Evolutionary conservation across 1,140 invertebrate genomes (phyloP).

Genomic region (Andrena cerasifolii): DNA sequence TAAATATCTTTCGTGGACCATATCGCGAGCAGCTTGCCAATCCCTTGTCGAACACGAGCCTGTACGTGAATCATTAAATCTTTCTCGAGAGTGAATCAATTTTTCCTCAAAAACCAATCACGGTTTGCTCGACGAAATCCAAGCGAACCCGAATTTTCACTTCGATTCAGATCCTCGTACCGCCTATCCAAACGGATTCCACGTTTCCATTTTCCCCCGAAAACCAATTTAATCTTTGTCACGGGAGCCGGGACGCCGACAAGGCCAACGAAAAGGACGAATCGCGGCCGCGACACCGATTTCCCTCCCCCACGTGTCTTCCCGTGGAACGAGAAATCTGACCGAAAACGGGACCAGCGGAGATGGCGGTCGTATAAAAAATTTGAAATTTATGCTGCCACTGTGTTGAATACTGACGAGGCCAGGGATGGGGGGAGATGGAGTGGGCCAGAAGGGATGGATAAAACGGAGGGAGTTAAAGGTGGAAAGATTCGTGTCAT

Average conservation of each 20-base stretch:
- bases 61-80: too few relatives aligned
- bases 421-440: neutral
- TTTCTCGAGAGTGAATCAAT: too few relatives aligned
- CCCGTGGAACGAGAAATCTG: neutral
- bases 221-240: constrained; percentile 33
- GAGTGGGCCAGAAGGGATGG: constrained; percentile 27
- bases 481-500: constrained; percentile 36
- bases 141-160: neutral
- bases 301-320: neutral
- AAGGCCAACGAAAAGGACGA: constrained; percentile 7
- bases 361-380: constrained; percentile 35
- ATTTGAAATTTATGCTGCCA: constrained; percentile 56
- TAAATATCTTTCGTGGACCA: too few relatives aligned
- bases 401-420: constrained; percentile 52
- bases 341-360: neutral
- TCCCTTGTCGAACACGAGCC: too few relatives aligned
- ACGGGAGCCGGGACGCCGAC: neutral
- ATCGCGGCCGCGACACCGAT: constrained; percentile 29
- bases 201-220: neutral
- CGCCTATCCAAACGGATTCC: neutral
- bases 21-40: too few relatives aligned
- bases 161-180: neutral
- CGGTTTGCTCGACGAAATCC: too few relatives aligned
- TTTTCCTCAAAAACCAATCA: too few relatives aligned
- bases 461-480: constrained; percentile 25